Percentiles rank a stretch among this genome's conserved stretches.
Evolutionary conservation across 2,888 invertebrate species (phyloP).

Genomic region (Ceramica pisi): DNA sequence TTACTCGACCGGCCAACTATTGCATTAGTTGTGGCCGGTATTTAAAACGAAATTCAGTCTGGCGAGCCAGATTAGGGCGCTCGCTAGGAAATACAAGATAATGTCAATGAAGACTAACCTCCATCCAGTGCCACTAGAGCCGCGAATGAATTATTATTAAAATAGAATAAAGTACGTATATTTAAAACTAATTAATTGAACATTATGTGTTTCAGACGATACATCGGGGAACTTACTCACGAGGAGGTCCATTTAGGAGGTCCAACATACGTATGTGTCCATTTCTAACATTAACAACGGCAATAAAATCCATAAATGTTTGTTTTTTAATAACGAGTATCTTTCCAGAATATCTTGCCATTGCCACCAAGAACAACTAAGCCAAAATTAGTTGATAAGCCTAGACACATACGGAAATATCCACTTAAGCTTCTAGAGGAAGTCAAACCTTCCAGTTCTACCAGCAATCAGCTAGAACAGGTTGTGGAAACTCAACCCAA

Average conservation of each 20-base stretch:
- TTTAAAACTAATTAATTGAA: background rate
- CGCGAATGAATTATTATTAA: too few relatives aligned
- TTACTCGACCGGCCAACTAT: too few relatives aligned
- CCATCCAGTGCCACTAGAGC: too few relatives aligned
- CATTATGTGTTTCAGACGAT: background rate
- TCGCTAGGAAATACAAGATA: too few relatives aligned
- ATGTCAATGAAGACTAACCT: too few relatives aligned
- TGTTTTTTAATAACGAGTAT: too few relatives aligned
- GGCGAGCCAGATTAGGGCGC: too few relatives aligned
- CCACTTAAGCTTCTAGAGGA: slow-evolving; percentile 75
- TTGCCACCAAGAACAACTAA: slow-evolving; percentile 82
- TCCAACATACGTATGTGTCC: background rate
- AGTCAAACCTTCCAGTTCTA: slow-evolving; percentile 18
- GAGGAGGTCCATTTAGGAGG: background rate
- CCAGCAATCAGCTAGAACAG: background rate
- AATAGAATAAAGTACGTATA: background rate
- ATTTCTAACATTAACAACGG: background rate
- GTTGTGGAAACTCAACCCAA: slow-evolving; percentile 26
- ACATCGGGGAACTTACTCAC: background rate
- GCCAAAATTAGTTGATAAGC: slow-evolving; percentile 82
- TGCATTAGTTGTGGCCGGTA: too few relatives aligned
- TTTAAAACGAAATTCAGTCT: too few relatives aligned
- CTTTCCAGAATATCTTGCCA: slow-evolving; percentile 75
- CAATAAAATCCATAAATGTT: background rate
- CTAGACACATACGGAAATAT: slow-evolving; percentile 83